phyloP scores from a whole-genome alignment of 1,140 invertebrate species.

The Linepithema humile region DNA sequence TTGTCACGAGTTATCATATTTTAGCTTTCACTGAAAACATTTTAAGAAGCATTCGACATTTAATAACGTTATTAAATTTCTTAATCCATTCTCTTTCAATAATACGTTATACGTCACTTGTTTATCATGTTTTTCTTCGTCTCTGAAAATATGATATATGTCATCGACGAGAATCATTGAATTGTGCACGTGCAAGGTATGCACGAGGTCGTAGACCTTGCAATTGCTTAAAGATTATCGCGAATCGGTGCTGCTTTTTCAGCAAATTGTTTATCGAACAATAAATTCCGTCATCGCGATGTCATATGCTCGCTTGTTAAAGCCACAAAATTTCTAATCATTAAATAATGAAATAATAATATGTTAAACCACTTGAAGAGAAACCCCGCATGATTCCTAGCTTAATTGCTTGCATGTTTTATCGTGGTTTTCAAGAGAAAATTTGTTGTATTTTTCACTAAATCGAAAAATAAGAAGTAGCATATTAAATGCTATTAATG shows the following conservation, averaged over 20 bases:
- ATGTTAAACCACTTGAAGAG: neutral
- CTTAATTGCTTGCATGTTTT: neutral
- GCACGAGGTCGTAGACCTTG: constrained; percentile 36
- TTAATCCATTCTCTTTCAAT: no score
- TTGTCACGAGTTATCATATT: no score
- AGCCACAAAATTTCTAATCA: neutral
- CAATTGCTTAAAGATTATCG: constrained; percentile 45
- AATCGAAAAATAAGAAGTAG: neutral
- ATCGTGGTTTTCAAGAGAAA: neutral
- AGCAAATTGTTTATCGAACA: constrained; percentile 46
- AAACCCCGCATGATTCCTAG: neutral
- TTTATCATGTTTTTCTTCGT: neutral
- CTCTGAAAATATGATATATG: neutral
- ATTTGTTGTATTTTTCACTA: neutral
- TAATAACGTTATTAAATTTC: no score
- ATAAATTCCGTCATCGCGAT: constrained; percentile 17
- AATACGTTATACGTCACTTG: no score
- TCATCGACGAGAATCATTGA: neutral
- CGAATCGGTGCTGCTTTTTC: constrained; percentile 39
- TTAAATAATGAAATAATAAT: constrained; percentile 13
- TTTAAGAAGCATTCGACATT: no score
- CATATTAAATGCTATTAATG: neutral
- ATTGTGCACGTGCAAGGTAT: neutral
- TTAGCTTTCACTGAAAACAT: no score
- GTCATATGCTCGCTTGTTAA: neutral